Base-by-base conservation (phyloP, 2,797 vertebrate genomes). In the Esox lucius region DNA sequence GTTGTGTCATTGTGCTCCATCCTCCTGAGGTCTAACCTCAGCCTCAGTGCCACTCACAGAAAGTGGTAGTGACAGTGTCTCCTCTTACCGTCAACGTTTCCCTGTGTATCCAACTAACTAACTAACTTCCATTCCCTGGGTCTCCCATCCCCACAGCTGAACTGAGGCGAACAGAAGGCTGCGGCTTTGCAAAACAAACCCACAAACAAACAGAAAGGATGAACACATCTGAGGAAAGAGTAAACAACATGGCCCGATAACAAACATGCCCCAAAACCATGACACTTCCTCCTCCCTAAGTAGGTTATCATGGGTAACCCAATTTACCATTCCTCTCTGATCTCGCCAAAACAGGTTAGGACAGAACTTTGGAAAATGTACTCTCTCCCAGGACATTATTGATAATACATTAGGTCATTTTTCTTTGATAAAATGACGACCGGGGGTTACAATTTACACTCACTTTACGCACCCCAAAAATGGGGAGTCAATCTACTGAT, bases 401-500 rank as follows among this genome's bases (percentile, higher is more conserved):
- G 82, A 83, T 85, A 83, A 12, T 24, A 42, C 84, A 77, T 81
- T 79, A 75, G 81, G 83, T 87, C 83, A 48, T 76, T 72, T 11
- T 85, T 87, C 81, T 86, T 77, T 81, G 76, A 51, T 6, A 53
- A 80, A 85, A 82, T 83, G 82, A 86, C 84, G 33, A 56, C 80
- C 73, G 73, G 78, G 79, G 75, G 6, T 79, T 76, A 19, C 39
- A 75, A 7, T 85, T 81, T 83, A 87, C 80, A 71, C 75, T 82
- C 88, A 90, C 85, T 90, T 93, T 88, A 91, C 93, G 90, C 93
- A 92, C 81, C 90, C 88, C 87, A 93, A 92, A 91, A 91, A 92
- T 93, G 80, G 90, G 83, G 86, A 94, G 93, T 93, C 93, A 92
- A 93, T 92, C 92, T 93, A 91, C 92, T 94, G 92, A 94, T 94